Base-by-base conservation (phyloP, 2,113 vertebrate species). In the Apodemus sylvaticus region DNA sequence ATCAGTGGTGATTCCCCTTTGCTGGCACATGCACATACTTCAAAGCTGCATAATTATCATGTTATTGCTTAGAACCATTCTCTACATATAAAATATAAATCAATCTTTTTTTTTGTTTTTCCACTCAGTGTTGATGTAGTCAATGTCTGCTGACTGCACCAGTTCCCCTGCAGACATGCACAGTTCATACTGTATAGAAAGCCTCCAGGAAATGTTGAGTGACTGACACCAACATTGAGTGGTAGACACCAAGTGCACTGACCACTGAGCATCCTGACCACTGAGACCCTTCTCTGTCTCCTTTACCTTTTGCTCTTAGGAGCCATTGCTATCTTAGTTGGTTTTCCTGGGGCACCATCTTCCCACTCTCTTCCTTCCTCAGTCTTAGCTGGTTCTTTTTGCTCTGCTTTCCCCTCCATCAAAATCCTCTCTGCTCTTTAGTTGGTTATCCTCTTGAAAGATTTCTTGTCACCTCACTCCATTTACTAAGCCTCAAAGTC, bases 1-100 rank as follows among this genome's bases (percentile, higher is more conserved):
- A 78, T 5, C 24, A 70, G 17, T 70, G 70, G 90, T 90, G 88
- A 29, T 36, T 60, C 78, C 95, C 85, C 76, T 86, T 64, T 45
- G 62, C 96, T 92, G 94, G 53, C 95, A 97, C 73, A 17, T 92
- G 48, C 39, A 58, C 60, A 55, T 26, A 42, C 90, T 95, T 97
- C 88, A 96, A 96, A 97, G 53, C 62, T 94, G 62, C 77, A n/a
- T 94, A 95, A 95, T 96, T 95, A 94, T 94, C 97, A 93, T 92
- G 86, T 93, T 95, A 88, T 4, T 96, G 95, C 91, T 90, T 83
- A 53, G 42, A 86, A 10, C 93, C 81, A 93, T 96, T 95, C 96
- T 95, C 74, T 96, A 89, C 92, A 86, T 95, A 51, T 90, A 74
- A 92, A 26, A 89, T 86, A 76, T 87, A 79, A 97, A 73, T 73